phyloP scores from a whole-genome alignment of 1,140 invertebrate species.

The Homalodisca vitripennis region DNA sequence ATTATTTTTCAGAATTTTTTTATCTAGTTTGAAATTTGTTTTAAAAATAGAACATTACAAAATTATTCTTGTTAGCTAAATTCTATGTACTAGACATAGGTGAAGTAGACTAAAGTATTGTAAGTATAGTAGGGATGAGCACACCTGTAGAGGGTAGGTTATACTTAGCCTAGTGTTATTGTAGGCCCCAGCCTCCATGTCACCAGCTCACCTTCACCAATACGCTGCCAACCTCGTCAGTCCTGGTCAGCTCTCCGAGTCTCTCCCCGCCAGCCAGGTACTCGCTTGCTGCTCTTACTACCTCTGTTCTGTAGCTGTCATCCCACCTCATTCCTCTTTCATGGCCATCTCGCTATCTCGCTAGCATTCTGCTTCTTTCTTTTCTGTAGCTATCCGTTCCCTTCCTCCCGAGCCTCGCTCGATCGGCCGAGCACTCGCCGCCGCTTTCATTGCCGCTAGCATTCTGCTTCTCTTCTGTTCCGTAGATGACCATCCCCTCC shows the following conservation, averaged over 20 bases:
- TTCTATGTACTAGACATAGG: no score
- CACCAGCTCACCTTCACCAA: constrained; percentile 80
- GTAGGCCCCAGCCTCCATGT: constrained; percentile 86
- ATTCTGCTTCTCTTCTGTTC: neutral
- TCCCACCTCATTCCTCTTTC: no score
- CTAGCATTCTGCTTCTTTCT: neutral
- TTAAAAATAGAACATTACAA: no score
- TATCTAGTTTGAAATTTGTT: no score
- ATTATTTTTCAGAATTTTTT: no score
- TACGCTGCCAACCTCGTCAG: constrained; percentile 64
- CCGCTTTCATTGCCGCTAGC: neutral
- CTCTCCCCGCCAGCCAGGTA: constrained; percentile 79
- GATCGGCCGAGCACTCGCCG: neutral
- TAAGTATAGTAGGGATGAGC: neutral
- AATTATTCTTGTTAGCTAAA: no score
- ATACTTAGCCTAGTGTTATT: neutral
- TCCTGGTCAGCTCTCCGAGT: constrained; percentile 67
- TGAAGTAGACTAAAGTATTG: no score
- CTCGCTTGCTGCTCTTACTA: no score
- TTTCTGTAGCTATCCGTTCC: neutral
- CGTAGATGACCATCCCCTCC: neutral
- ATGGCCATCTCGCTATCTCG: neutral
- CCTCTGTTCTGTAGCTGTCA: neutral
- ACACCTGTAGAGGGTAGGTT: neutral
- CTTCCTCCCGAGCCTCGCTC: neutral